Conservation (phyloP, 2,888 invertebrate genomes). For the Lepidochrysops patricia region DNA sequence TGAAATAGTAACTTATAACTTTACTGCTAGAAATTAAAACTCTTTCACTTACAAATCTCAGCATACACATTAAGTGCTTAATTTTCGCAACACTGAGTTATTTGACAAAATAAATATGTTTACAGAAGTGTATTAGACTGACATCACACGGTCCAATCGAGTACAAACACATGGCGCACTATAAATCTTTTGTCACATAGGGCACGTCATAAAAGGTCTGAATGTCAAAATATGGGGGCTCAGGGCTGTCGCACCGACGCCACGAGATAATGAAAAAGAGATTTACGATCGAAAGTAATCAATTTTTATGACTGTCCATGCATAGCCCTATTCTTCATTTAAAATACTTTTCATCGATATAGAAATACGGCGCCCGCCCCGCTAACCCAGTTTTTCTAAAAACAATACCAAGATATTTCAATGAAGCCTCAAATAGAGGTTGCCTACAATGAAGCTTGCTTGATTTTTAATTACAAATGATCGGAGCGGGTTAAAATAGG, state of each 20-base stretch:
- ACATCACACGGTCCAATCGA: conserved; percentile 47
- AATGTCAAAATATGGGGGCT: conserved; percentile 72
- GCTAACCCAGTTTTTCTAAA: conserved; percentile 8
- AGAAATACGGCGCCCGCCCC: neutral
- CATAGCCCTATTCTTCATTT: conserved; percentile 37
- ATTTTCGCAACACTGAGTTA: neutral
- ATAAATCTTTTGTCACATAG: conserved; percentile 66
- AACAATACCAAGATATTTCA: conserved; percentile 9
- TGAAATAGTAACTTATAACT: neutral
- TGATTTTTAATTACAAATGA: conserved; percentile 7
- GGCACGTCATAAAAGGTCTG: conserved; percentile 62
- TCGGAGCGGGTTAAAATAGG: neutral
- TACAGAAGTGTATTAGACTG: neutral
- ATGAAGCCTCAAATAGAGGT: conserved; percentile 5
- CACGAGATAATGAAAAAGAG: conserved; percentile 69
- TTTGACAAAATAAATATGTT: neutral
- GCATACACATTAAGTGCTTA: no score
- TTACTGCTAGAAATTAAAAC: no score
- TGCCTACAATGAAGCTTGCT: neutral
- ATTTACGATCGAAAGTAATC: conserved; percentile 70
- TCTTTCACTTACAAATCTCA: no score
- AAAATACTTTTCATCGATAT: conserved; percentile 1
- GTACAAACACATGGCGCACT: conserved; percentile 65
- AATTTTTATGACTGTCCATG: conserved; percentile 64
- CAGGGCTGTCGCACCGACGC: conserved; percentile 49